Percentiles rank a stretch among this genome's conserved stretches.
These are phyloP conservation scores for Oxyscelio sp. DNA, from an alignment of 2,888 invertebrate genomes.

Conservation along the genomic window DNA sequence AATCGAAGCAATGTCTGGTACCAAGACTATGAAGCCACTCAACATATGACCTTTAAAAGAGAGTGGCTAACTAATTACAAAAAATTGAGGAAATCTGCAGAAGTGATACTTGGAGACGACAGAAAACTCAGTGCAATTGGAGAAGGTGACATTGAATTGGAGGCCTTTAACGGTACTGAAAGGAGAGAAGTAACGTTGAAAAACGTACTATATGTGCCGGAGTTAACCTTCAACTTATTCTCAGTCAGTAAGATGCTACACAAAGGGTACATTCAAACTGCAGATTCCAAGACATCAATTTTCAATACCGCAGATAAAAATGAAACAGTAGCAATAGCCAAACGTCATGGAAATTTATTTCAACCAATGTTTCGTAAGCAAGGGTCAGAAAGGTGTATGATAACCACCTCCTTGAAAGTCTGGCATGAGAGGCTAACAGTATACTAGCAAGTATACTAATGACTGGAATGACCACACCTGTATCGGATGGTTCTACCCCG, in stretches of 20 bases:
- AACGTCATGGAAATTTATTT: constrained; percentile 71
- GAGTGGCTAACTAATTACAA: constrained; percentile 76
- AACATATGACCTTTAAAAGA: constrained; percentile 77
- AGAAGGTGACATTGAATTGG: constrained; percentile 75
- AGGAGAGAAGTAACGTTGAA: constrained; percentile 49
- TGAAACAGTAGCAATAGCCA: constrained; percentile 63
- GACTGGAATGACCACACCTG: no score
- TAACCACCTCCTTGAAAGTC: no score
- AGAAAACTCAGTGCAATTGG: constrained; percentile 76
- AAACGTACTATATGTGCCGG: background rate
- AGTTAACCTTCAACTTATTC: background rate
- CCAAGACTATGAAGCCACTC: constrained; percentile 79
- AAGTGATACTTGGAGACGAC: constrained; percentile 72
- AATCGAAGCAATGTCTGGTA: constrained; percentile 70
- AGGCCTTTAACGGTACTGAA: constrained; percentile 76
- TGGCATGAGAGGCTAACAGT: no score
- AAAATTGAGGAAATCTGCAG: constrained; percentile 57
- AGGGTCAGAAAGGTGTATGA: no score
- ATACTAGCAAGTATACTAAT: no score
- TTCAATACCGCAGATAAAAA: constrained; percentile 36
- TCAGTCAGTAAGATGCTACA: background rate
- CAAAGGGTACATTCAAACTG: constrained; percentile 2
- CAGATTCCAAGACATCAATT: background rate
- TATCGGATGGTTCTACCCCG: no score
- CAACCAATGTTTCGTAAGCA: constrained; percentile 77